Base-by-base conservation (phyloP, 2,113 vertebrate genomes). In the Atlantisia rogersi region DNA sequence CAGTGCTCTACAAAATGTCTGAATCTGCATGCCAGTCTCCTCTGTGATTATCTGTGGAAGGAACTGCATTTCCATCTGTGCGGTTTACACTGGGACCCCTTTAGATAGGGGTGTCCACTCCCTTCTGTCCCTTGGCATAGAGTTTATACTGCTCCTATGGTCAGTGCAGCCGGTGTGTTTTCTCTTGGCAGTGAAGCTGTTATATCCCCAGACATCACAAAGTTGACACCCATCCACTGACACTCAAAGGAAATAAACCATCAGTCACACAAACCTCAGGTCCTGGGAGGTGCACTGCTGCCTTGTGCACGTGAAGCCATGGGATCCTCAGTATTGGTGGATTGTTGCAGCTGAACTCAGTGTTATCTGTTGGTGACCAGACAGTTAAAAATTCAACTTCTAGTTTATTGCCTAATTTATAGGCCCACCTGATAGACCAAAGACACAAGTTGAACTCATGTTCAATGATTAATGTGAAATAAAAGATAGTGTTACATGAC, bases 401-500 rank as follows among this genome's bases (percentile, higher is more conserved):
- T 70, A 35, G 86, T 82, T 75, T 85, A 82, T 65, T 85, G 40
- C 39, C 50, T 88, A 28, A 77, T 89, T 91, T 90, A 55, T 68
- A 83, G 55, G n/a, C 28, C 10, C 59, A 65, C n/a, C 85, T 78
- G 46, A 42, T 46, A 3, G 7, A 67, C 20, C 24, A 70, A 1
- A 82, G 76, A 52, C 76, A 78, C 52, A 44, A 89, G 64, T 9
- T 75, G 85, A 90, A 78, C 75, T 56, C 1, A 0, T 52, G 56
- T 71, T 92, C 74, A 86, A 55, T 90, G 82, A 92, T 86, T 81
- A 81, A 95, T 84, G 82, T 74, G 74, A 95, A 94, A 81, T 56
- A 86, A 86, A 95, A 93, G 71, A 25, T 75, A 84, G n/a, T 63
- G 56, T 92, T 93, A 90, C 4, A 0, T 94, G 79, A 37, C 71